These are phyloP conservation scores for Megalonaias nervosa DNA, from an alignment of 1,140 invertebrate genomes.

Conservation along the genomic window DNA sequence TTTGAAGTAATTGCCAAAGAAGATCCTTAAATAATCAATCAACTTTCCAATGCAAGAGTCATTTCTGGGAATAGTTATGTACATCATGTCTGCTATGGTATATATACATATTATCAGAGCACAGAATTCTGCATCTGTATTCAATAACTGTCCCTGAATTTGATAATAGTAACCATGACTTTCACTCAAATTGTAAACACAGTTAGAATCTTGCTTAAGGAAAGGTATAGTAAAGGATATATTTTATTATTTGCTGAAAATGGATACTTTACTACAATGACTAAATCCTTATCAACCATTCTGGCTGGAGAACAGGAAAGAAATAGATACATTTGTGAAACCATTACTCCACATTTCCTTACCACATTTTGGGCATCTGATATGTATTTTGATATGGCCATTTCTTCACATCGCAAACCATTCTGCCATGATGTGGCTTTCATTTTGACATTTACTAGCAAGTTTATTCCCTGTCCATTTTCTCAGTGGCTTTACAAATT, in stretches of 20 bases:
- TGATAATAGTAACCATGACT: slow-evolving; percentile 43
- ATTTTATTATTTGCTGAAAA: slow-evolving; percentile 12
- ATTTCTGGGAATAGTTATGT: slow-evolving; percentile 30
- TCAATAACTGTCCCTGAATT: slow-evolving; percentile 42
- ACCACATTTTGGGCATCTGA: no score
- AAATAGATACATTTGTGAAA: no score
- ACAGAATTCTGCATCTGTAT: slow-evolving; percentile 23
- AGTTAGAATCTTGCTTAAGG: not conserved
- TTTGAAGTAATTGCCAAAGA: no score
- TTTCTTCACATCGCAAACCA: no score
- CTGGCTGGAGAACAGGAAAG: no score
- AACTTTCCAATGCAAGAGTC: slow-evolving; percentile 30
- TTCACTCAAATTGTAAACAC: slow-evolving; percentile 13
- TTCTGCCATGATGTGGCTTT: no score
- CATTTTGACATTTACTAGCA: no score
- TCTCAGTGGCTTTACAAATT: no score
- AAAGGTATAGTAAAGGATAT: not conserved
- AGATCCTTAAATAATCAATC: not conserved
- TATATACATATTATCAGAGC: slow-evolving; percentile 28
- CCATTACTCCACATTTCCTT: no score
- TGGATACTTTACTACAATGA: slow-evolving; percentile 18
- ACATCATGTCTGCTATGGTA: slow-evolving; percentile 29
- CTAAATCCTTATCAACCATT: slow-evolving; percentile 2
- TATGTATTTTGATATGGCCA: no score
- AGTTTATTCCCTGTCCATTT: no score